Base-by-base conservation (phyloP, 2,888 invertebrate species). In the Leptothorax acervorum region DNA sequence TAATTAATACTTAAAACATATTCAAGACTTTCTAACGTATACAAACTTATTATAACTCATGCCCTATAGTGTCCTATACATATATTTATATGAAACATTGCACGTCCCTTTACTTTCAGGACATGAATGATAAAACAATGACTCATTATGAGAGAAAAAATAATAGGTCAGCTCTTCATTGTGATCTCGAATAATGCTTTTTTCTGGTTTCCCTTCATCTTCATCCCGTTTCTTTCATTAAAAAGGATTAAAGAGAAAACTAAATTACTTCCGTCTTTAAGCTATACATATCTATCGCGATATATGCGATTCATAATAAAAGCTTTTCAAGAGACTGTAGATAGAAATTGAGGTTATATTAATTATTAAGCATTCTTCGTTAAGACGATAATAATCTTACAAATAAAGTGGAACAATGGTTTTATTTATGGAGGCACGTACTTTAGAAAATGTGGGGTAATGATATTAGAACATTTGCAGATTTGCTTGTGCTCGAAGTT, bases 161-260 rank as follows among this genome's bases (percentile, higher is more conserved):
- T 78, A 82, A 82, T 82, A 78, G 79, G 48, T 51, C 57, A n/a
- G 57, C 65, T 62, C 31, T 83, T 79, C 53, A 78, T 82, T 65
- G 35, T 45, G 45, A 53, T 78, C 23, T 23, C 35, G 48, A 78
- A 73, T 73, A 53, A 75, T 55, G 55, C 45, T 45, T 53, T 51
- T 76, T 76, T 48, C 51, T 42, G 18, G 23, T 39, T 39, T 48
- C 31, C 31, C 23, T 39, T 81, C 35, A 51, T 42, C 31, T 23
- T 48, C n/a, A 42, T 6, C 23, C n/a, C 45, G 23, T 65, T 82
- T 65, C 45, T 82, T 53, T n/a, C 31, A 45, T 18, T 48, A 48
- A 48, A 48, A 1, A 55, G 53, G 8, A 45, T 70, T 42, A 68
- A 48, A 35, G n/a, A 81, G 48, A 39, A 51, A 48, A 78, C 42